These are phyloP conservation scores for Isotomurus palustris DNA, from an alignment of 2,888 invertebrate genomes.

Conservation along the genomic window DNA sequence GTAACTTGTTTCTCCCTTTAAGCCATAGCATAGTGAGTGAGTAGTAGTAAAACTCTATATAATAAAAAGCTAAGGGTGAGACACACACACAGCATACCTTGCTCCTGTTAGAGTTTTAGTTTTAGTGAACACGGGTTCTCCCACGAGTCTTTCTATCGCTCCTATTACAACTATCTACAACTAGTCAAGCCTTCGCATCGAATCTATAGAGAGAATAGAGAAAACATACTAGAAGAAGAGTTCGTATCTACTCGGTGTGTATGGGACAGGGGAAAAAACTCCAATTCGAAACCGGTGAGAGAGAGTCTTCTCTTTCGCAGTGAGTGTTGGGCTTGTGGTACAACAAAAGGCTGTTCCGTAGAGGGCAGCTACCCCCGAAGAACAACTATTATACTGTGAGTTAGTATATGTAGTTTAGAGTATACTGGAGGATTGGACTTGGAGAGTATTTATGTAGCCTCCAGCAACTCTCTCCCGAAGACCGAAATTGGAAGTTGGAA, in stretches of 20 bases:
- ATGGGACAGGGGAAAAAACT: conserved; percentile 2
- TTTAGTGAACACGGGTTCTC: conserved; percentile 13
- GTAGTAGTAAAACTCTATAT: neutral
- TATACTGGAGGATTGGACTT: neutral
- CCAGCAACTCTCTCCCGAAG: neutral
- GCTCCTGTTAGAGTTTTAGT: neutral
- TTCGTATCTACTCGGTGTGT: conserved; percentile 4
- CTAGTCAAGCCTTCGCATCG: neutral
- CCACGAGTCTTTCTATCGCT: conserved; percentile 9
- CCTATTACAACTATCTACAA: neutral
- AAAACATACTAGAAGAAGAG: neutral
- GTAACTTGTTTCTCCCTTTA: too few species aligned
- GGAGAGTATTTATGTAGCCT: neutral
- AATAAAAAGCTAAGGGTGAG: neutral
- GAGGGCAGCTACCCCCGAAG: conserved; percentile 15
- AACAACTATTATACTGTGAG: too few species aligned
- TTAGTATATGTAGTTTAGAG: too few species aligned
- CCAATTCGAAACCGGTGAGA: conserved; percentile 12
- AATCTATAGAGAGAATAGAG: neutral
- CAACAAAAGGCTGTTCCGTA: conserved; percentile 10
- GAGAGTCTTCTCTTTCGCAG: too few species aligned
- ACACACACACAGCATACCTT: neutral
- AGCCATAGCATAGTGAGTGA: neutral
- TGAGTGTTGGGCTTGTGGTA: neutral
- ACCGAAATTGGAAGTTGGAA: too few species aligned